phyloP scores from a whole-genome alignment of 2,113 vertebrate species.

The Plectropomus leopardus region DNA sequence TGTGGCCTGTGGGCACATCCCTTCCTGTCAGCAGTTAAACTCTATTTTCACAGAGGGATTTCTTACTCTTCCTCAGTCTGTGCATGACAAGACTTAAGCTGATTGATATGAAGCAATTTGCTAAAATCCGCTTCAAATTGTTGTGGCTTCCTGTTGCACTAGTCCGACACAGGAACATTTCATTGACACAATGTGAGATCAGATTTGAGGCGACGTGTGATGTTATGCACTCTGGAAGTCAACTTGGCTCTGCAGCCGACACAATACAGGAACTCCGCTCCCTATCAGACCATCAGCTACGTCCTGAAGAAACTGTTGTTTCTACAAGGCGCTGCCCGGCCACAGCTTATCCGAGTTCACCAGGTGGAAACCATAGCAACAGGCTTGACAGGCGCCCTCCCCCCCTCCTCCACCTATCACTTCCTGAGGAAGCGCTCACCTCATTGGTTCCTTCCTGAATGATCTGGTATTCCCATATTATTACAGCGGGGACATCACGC shows the following conservation, averaged over 20 bases:
- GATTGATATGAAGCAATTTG: conserved; percentile 2
- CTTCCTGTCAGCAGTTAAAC: background rate
- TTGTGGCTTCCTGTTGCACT: conserved; percentile 21
- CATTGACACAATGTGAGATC: conserved; percentile 6
- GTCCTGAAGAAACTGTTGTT: conserved; percentile 23
- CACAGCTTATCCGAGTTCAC: conserved; percentile 11
- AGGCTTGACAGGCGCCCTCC: conserved; percentile 22
- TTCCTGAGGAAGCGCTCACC: conserved; percentile 66
- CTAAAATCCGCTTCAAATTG: background rate
- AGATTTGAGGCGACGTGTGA: background rate
- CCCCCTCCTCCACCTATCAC: conserved; percentile 30
- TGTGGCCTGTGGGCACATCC: background rate
- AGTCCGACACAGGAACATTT: conserved; percentile 8
- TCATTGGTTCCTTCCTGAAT: conserved; percentile 67
- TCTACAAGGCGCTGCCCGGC: background rate
- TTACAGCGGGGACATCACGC: background rate
- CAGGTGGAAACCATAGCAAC: conserved; percentile 60
- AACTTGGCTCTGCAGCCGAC: background rate
- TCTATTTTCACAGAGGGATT: background rate
- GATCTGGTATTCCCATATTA: conserved; percentile 21
- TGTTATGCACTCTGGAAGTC: background rate
- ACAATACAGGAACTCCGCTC: conserved; percentile 22
- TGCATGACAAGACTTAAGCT: background rate
- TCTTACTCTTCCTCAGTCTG: conserved; percentile 1
- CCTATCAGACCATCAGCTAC: conserved; percentile 10